phyloP scores from a whole-genome alignment of 2,113 vertebrate genomes.

The Dicrurus megarhynchus region DNA sequence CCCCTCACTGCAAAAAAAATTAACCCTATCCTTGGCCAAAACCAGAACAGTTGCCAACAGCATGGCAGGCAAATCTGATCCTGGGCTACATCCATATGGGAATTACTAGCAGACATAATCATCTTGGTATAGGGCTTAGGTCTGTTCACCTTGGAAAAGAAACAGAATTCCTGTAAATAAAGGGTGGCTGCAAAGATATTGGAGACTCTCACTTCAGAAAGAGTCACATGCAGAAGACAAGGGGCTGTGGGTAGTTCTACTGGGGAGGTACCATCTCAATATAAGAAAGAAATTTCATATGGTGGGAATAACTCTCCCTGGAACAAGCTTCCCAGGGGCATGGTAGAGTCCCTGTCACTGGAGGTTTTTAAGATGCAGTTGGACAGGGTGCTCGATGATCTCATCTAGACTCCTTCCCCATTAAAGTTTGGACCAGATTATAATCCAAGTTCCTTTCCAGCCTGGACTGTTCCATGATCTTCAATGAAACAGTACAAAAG shows the following conservation, averaged over 20 bases:
- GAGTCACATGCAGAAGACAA: background rate
- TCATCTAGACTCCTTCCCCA: background rate
- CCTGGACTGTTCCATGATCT: no score
- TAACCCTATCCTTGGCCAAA: background rate
- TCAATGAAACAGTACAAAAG: background rate
- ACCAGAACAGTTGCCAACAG: background rate
- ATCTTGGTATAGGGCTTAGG: background rate
- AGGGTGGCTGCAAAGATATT: background rate
- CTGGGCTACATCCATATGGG: background rate
- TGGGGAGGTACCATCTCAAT: rapidly evolving
- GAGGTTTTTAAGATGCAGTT: background rate
- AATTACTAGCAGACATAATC: rapidly evolving
- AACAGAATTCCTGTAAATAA: background rate
- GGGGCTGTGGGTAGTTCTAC: background rate
- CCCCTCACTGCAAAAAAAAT: background rate
- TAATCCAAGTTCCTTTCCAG: background rate
- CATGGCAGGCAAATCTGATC: rapidly evolving
- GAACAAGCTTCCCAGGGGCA: background rate
- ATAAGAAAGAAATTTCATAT: no score
- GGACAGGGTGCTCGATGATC: background rate
- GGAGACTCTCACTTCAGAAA: background rate
- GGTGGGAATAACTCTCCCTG: background rate
- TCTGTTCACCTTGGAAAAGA: background rate
- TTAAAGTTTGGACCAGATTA: background rate
- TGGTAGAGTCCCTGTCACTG: rapidly evolving